Conservation (phyloP, 2,113 vertebrate species). For the Okapia johnstoni region DNA sequence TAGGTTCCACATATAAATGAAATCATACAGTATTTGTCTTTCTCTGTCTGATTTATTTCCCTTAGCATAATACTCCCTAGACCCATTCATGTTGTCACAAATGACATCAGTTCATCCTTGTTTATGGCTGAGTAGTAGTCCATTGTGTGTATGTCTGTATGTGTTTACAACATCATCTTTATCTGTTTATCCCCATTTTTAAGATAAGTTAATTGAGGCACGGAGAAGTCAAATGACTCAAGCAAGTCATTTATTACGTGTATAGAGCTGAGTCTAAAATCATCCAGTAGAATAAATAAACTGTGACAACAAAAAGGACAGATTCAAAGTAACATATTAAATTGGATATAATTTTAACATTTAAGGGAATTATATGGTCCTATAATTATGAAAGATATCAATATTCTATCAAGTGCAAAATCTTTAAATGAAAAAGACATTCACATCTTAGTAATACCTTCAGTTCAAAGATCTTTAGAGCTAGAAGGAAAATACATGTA, state of each 20-base stretch:
- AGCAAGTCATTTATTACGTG: background rate
- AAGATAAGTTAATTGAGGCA: background rate
- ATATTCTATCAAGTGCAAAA: background rate
- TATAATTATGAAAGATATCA: background rate
- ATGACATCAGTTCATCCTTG: background rate
- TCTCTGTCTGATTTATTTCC: background rate
- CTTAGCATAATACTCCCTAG: background rate
- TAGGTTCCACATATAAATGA: background rate
- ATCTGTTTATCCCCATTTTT: background rate
- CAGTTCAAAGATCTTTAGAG: background rate
- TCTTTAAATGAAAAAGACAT: background rate
- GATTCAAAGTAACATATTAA: background rate
- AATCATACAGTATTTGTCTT: background rate
- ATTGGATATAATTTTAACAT: background rate
- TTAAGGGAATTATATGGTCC: background rate
- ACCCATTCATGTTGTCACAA: background rate
- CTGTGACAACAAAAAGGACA: background rate
- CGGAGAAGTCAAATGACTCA: background rate
- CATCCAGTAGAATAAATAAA: background rate
- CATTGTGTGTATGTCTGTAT: background rate
- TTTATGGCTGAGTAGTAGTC: background rate
- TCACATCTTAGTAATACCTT: background rate
- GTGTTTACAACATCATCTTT: background rate
- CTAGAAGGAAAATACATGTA: background rate
- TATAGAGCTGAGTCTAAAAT: constrained; percentile 1